phyloP scores from a whole-genome alignment of 1,140 invertebrate genomes.

The Magallana angulata region DNA sequence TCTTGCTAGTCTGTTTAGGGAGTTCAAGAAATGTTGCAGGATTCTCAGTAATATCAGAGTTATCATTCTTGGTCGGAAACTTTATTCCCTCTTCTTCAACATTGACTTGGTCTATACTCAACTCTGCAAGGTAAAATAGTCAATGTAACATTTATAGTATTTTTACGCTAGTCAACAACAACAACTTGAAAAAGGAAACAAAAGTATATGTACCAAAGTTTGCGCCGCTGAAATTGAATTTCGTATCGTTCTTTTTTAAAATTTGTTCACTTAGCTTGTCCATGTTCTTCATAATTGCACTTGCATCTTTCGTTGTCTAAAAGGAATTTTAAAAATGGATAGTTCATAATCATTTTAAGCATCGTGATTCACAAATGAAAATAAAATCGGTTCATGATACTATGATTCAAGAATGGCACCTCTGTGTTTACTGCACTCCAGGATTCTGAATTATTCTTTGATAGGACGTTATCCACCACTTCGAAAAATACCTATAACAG shows the following conservation, averaged over 20 bases:
- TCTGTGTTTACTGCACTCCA: background rate
- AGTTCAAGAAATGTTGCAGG: background rate
- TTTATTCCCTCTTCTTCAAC: background rate
- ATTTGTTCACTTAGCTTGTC: background rate
- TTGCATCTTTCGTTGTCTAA: background rate
- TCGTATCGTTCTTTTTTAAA: background rate
- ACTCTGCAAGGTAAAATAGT: background rate
- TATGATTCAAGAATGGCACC: background rate
- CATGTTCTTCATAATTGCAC: background rate
- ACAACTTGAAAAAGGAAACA: background rate
- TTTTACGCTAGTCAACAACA: background rate
- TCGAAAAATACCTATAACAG: background rate
- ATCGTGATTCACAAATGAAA: background rate
- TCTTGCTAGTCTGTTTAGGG: background rate
- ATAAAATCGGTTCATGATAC: background rate
- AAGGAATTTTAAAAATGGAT: background rate
- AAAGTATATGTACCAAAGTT: background rate
- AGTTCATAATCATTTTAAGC: background rate
- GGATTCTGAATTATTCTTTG: background rate
- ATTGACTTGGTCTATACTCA: background rate
- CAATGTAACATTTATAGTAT: background rate
- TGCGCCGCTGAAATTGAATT: background rate
- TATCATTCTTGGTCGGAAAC: background rate
- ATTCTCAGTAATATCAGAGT: background rate
- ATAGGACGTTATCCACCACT: constrained; percentile 5